Evolutionary conservation across 2,113 vertebrate species (phyloP).

Genomic region (Oceanites oceanicus): DNA sequence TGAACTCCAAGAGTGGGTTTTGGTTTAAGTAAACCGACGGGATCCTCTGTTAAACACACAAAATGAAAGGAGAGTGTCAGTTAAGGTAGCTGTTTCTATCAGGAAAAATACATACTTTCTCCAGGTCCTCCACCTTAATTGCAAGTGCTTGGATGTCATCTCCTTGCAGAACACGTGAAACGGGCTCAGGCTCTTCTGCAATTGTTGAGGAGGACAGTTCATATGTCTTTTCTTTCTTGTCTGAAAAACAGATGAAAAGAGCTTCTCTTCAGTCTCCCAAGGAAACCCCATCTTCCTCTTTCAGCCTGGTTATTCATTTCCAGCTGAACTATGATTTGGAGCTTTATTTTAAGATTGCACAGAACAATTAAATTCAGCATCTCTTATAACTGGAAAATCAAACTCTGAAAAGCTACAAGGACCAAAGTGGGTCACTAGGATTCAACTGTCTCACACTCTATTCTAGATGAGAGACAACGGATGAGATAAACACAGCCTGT

Average conservation of each 20-base stretch:
- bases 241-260: conserved; percentile 64
- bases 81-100: not conserved
- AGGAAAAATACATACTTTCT: conserved; percentile 73
- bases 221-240: conserved; percentile 53
- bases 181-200: conserved; percentile 55
- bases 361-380: not conserved
- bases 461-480: not conserved
- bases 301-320: not conserved
- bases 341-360: not conserved
- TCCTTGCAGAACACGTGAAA: conserved; percentile 53
- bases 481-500: not conserved
- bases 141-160: conserved; percentile 75
- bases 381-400: not conserved
- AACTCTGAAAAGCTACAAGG: not conserved
- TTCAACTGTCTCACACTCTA: fast-evolving
- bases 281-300: not conserved
- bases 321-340: not conserved
- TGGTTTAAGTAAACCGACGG: not conserved
- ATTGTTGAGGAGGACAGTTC: conserved; percentile 24
- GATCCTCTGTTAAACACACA: not conserved
- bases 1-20: not conserved
- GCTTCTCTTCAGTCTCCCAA: not conserved
- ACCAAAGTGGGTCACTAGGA: not conserved
- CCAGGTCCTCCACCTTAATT: conserved; percentile 71
- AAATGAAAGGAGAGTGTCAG: not conserved